phyloP scores from a whole-genome alignment of 1,140 invertebrate genomes.

The Thereuonema tuberculata region DNA sequence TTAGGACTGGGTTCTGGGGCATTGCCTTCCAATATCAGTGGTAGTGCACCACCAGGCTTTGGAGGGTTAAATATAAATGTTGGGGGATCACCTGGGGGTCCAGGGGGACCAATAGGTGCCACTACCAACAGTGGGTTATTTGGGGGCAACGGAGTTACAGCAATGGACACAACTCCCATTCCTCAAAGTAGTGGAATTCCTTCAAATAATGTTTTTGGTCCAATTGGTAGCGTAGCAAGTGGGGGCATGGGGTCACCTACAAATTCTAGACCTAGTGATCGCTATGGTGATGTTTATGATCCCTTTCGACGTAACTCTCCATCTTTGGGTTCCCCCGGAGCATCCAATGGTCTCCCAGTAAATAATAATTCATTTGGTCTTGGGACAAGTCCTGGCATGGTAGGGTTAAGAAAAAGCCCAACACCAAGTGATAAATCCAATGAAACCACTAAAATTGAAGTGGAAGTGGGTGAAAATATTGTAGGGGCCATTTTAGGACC shows the following conservation, averaged over 20 bases:
- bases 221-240: slow-evolving; percentile 41
- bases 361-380: slow-evolving; percentile 66
- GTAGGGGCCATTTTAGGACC: slow-evolving; percentile 93
- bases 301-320: slow-evolving; percentile 46
- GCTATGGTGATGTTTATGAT: slow-evolving; percentile 39
- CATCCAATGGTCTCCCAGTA: slow-evolving; percentile 34
- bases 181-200: slow-evolving; percentile 36
- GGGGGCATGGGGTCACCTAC: slow-evolving; percentile 16
- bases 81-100: slow-evolving; percentile 18
- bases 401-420: slow-evolving; percentile 58
- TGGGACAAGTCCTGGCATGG: slow-evolving; percentile 40
- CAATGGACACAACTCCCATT: slow-evolving; percentile 15
- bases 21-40: slow-evolving; percentile 9
- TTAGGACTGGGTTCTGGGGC: slow-evolving; percentile 44
- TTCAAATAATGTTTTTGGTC: slow-evolving; percentile 50
- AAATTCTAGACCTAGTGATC: slow-evolving; percentile 18
- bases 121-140: slow-evolving; percentile 22
- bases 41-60: slow-evolving; percentile 14
- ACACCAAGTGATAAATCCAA: slow-evolving; percentile 42
- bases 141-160: slow-evolving; percentile 15
- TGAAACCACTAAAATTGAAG: slow-evolving; percentile 4
- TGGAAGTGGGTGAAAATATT: slow-evolving; percentile 47
- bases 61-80: slow-evolving; percentile 9
- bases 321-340: slow-evolving; percentile 20
- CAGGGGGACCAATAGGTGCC: slow-evolving; percentile 21